Conservation (phyloP, 2,797 vertebrate species). For the Onychomys arenicola region DNA sequence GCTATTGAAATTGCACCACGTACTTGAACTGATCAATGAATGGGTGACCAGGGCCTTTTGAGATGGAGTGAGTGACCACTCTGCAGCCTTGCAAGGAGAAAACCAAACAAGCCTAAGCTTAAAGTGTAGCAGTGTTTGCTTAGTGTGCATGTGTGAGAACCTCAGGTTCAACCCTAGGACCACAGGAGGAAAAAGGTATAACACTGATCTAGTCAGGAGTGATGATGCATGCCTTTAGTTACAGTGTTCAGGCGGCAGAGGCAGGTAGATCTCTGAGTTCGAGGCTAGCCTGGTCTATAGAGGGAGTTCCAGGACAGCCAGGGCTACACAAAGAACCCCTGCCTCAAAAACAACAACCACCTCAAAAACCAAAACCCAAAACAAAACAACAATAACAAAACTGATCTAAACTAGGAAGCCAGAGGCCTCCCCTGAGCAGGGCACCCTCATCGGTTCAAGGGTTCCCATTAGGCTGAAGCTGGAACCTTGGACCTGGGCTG, state of each 20-base stretch:
- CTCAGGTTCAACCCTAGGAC: not conserved
- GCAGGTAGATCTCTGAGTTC: not conserved
- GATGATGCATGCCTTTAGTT: not conserved
- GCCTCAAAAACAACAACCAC: not conserved
- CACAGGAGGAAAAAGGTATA: not conserved
- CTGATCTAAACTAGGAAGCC: constrained; percentile 30
- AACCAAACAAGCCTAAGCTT: not conserved
- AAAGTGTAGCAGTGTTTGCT: not conserved
- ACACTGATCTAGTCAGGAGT: not conserved
- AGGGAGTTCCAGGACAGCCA: not conserved
- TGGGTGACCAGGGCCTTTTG: not conserved
- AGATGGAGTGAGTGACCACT: not conserved
- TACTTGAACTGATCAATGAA: not conserved
- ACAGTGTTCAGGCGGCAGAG: not conserved
- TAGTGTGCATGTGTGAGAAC: not conserved
- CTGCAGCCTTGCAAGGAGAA: not conserved
- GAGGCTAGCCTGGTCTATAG: not conserved
- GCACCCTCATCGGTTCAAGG: not conserved
- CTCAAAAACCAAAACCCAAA: not conserved
- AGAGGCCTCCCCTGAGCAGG: not conserved
- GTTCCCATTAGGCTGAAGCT: not conserved
- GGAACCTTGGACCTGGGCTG: not conserved
- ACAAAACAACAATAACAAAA: not conserved
- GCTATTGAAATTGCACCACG: not conserved
- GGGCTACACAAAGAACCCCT: not conserved